Evolutionary conservation across 1,140 invertebrate species (phyloP), one percentile per base, ranked within the genome.

Genomic region (Drosophila dunni): DNA sequence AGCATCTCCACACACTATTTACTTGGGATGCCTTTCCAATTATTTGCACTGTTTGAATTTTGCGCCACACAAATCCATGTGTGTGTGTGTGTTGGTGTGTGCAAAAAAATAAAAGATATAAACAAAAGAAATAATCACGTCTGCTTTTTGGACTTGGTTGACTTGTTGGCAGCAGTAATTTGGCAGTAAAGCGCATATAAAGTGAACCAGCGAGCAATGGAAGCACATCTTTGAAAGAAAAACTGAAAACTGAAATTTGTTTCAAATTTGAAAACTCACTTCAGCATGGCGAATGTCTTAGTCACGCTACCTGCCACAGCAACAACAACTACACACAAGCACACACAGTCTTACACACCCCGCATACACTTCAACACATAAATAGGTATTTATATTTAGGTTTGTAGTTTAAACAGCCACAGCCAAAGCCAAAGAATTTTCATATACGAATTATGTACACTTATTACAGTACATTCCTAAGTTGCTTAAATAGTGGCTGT

Each of bases 231-330:
- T 60, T 46, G 48, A 79, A 69, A 72, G 66, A 73, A 78, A 63
- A 72, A 63, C 40, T 42, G 11, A 42, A 42, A 29, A 64, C 63
- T 78, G 78, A 89, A 88, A 89, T 89, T 89, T 83, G 79, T 89
- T 89, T 78, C 63, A 68, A 82, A 79, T 85, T 83, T 64, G 75
- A 86, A 89, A 88, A 89, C 80, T 89, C 80, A 89, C 51, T 84
- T 89, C 75, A 75, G 84, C 74, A 78, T 89, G 78, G 83, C 84
- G 80, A 89, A 89, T 80, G 84, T 50, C 78, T 89, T 80, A 88
- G 84, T 88, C 84, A 88, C 84, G 84, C 80, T 78, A 88, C 67
- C 80, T 77, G 84, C 68, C 69, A 57, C 82, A 81, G 72, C 78
- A 68, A n/a, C 40, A 54, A 13, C 56, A 46, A 51, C 24, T 33